Base-by-base conservation (phyloP, 2,797 vertebrate genomes). In the Siniperca obscura region DNA sequence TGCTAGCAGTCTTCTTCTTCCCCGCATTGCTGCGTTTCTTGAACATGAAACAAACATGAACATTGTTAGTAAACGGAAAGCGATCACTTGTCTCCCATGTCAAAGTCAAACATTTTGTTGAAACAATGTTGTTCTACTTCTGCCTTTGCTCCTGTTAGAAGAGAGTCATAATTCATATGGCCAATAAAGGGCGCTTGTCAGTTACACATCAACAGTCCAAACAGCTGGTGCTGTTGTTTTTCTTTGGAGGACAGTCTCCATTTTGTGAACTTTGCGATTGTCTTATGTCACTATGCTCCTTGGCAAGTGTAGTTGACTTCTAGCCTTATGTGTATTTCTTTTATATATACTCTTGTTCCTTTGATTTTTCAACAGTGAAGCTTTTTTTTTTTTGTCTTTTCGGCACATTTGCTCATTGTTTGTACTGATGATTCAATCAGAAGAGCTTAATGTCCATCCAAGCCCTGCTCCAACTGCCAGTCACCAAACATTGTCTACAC, bases 401-500 rank as follows among this genome's bases (percentile, higher is more conserved):
- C 44, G 48, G 16, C 19, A 60, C 19, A 70, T 10, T 71, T 60
- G 30, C 64, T 73, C 62, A 44, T 65, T 72, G 22, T 86, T 80
- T 70, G 40, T 34, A 7, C 30, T 59, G 48, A 57, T 61, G 57
- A 70, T 62, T 78, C 48, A 67, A 66, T 16, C 40, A 52, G 14
- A 53, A 22, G 22, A 59, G 27, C 13, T 34, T 40, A 14, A 27
- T 27, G 66, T 76, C 72, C 52, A 27, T 66, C 52, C 38, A 68
- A 84, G 21, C 53, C 27, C 16, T 25, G 53, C 42, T 75, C 19
- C 55, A 66, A 50, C 12, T 52, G 34, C 36, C 56, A 27, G 53
- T n/a, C n/a, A 19, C 55, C 48, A 69, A 80, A 78, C 64, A 59
- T 12, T 56, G 25, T 59, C 62, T 1, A 40, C 34, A 16, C 11